Evolutionary conservation across 2,797 vertebrate species (phyloP).

Genomic region (Leptodactylus fallax): DNA sequence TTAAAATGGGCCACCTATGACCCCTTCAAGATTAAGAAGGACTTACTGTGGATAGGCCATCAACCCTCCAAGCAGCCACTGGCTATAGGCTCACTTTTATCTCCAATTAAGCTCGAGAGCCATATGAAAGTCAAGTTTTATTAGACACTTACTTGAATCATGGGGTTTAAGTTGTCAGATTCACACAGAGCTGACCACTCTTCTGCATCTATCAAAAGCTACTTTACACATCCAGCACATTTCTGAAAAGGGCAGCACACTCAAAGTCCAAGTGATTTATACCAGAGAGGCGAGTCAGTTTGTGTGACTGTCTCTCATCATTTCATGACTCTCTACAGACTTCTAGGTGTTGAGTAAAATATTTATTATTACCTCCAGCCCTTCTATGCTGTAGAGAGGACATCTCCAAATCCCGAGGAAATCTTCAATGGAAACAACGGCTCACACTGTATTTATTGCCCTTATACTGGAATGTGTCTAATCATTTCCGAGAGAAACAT

Average conservation of each 20-base stretch:
- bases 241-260: slow-evolving; percentile 42
- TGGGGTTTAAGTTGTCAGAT: slow-evolving; percentile 20
- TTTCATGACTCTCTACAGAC: slow-evolving; percentile 52
- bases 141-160: slow-evolving; percentile 59
- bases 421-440: background rate
- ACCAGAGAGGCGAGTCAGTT: slow-evolving; percentile 34
- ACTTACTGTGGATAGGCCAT: slow-evolving; percentile 22
- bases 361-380: slow-evolving; percentile 33
- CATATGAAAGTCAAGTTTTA: slow-evolving; percentile 56
- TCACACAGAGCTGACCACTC: slow-evolving; percentile 56
- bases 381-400: slow-evolving; percentile 28
- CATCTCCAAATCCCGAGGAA: background rate
- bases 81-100: slow-evolving; percentile 25
- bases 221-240: background rate
- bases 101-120: slow-evolving; percentile 54
- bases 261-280: slow-evolving; percentile 37
- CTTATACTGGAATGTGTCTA: background rate
- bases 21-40: slow-evolving; percentile 24
- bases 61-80: slow-evolving; percentile 21
- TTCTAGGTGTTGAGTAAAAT: slow-evolving; percentile 47
- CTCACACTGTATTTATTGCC: background rate
- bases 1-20: slow-evolving; percentile 16
- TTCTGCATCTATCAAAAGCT: slow-evolving; percentile 42
- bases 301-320: slow-evolving; percentile 56
- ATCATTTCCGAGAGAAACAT: background rate